These are phyloP conservation scores for Pseudotriccus pelzelni DNA, from an alignment of 2,797 vertebrate genomes.

Conservation along the genomic window DNA sequence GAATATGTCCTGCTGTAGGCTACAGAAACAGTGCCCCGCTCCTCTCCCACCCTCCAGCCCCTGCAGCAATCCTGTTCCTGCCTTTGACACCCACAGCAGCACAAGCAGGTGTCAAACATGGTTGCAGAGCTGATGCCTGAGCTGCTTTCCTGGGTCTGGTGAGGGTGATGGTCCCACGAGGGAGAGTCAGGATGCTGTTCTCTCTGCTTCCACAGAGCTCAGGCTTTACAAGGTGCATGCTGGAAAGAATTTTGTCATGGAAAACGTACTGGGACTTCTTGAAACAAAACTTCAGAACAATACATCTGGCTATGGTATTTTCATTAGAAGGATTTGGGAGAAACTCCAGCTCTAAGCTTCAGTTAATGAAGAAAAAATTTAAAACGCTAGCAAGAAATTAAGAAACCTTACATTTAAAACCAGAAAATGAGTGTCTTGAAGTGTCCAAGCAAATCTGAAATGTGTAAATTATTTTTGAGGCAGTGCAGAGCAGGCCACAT, in stretches of 20 bases:
- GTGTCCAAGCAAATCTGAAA: neutral
- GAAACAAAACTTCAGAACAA: neutral
- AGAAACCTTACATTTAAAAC: neutral
- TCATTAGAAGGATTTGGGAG: neutral
- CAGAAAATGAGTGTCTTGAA: neutral
- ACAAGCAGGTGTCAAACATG: neutral
- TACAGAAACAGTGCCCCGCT: neutral
- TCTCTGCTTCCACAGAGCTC: fast-evolving
- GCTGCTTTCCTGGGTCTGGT: neutral
- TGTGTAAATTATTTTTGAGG: neutral
- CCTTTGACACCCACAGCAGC: neutral
- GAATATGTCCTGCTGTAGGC: neutral
- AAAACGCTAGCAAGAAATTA: neutral
- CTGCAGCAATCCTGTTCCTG: neutral
- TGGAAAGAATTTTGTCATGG: neutral
- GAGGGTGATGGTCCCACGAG: neutral
- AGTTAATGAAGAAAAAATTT: neutral
- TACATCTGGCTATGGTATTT: neutral
- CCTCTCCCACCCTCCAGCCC: neutral
- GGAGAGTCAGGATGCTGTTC: neutral
- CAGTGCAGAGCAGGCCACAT: neutral
- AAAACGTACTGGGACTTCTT: neutral
- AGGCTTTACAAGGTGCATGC: neutral
- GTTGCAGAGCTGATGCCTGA: neutral
- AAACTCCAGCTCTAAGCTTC: neutral